Evolutionary conservation across 2,113 vertebrate species (phyloP).

Genomic region (Pterocles gutturalis): DNA sequence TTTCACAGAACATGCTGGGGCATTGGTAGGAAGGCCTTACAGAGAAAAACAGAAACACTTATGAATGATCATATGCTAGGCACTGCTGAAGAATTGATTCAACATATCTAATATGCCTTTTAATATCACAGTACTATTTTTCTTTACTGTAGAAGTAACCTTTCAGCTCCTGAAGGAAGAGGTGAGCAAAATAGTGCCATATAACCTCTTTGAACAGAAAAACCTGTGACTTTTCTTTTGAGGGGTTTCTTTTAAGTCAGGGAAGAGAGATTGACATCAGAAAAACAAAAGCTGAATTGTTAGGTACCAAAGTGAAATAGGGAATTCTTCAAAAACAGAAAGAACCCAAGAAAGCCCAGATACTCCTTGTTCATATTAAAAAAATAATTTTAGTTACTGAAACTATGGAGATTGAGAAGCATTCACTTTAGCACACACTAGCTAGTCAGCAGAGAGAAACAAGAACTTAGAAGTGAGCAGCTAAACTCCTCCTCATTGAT

Average conservation of each 20-base stretch:
- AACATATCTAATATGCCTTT: background rate
- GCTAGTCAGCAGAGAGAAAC: background rate
- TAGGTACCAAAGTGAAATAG: background rate
- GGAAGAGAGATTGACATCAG: background rate
- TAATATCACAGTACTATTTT: background rate
- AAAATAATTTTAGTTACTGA: background rate
- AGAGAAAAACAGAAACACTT: background rate
- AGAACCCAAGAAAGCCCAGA: background rate
- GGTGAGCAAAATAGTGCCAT: background rate
- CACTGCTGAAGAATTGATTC: background rate
- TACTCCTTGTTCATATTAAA: background rate
- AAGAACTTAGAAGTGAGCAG: background rate
- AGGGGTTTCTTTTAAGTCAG: background rate
- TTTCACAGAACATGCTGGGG: constrained; percentile 96
- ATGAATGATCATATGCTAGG: background rate
- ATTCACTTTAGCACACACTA: background rate
- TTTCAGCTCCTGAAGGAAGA: background rate
- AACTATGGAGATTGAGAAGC: background rate
- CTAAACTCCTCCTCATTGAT: background rate
- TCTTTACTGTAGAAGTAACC: background rate
- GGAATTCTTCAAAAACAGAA: background rate
- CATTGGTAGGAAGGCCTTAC: constrained; percentile 95
- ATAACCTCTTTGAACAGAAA: background rate
- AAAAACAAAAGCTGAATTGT: background rate
- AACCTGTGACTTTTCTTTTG: background rate